Percentiles rank a stretch among this genome's conserved stretches.
Evolutionary conservation across 2,888 invertebrate genomes (phyloP).

Genomic region (Litoditis marina): DNA sequence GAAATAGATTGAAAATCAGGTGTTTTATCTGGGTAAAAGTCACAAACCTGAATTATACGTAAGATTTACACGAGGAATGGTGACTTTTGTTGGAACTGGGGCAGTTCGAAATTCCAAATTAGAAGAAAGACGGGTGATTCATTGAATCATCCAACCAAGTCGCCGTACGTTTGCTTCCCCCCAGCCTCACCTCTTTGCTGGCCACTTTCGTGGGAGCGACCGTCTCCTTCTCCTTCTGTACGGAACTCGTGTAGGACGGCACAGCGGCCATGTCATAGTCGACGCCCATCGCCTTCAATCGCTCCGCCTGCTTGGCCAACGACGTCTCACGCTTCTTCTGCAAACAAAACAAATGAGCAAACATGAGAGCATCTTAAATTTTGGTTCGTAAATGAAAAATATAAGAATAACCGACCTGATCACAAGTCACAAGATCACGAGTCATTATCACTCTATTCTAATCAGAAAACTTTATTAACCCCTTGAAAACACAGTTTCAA

Average conservation of each 20-base stretch:
- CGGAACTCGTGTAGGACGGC: conserved; percentile 5
- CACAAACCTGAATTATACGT: no score
- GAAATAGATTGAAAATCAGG: no score
- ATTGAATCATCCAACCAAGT: no score
- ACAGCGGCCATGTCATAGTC: conserved; percentile 31
- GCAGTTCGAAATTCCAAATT: not conserved
- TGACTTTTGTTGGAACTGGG: not conserved
- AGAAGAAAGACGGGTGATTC: not conserved
- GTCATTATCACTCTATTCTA: no score
- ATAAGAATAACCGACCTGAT: no score
- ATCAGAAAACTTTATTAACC: no score
- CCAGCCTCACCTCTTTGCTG: not conserved
- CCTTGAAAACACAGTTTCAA: no score
- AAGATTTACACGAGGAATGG: not conserved
- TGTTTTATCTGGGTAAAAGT: no score
- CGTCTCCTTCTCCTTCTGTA: not conserved
- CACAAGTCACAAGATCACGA: no score
- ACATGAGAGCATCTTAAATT: not conserved
- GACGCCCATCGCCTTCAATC: conserved; percentile 36
- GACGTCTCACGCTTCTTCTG: conserved; percentile 12
- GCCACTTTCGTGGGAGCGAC: not conserved
- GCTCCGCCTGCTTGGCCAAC: conserved; percentile 16
- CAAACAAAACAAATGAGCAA: not conserved
- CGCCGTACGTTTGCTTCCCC: not conserved
- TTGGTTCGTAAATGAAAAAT: not conserved